Evolutionary conservation across 2,797 vertebrate species (phyloP).

Genomic region (Sciurus carolinensis): DNA sequence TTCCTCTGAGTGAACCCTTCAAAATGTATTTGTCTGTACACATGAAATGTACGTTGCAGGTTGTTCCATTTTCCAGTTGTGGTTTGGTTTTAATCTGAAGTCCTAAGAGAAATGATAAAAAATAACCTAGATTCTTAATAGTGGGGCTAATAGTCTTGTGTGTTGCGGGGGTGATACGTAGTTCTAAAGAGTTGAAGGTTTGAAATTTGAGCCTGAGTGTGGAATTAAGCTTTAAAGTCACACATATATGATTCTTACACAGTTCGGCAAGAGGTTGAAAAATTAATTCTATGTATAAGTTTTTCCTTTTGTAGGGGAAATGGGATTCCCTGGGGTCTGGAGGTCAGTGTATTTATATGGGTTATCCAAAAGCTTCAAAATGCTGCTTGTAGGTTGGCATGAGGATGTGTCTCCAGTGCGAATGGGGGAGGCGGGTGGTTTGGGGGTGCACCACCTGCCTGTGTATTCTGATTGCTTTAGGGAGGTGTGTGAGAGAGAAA

Average conservation of each 20-base stretch:
- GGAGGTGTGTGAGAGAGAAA: not conserved
- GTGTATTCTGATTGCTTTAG: not conserved
- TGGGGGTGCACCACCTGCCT: accelerated
- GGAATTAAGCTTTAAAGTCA: slow-evolving; percentile 40
- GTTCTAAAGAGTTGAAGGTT: slow-evolving; percentile 57
- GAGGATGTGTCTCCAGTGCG: not conserved
- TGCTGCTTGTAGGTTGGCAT: not conserved
- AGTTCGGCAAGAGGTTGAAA: not conserved
- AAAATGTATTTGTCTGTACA: not conserved
- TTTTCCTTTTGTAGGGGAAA: not conserved
- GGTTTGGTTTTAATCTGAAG: slow-evolving; percentile 65
- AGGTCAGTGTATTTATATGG: not conserved
- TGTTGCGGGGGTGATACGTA: not conserved
- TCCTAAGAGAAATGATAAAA: slow-evolving; percentile 35
- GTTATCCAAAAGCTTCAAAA: not conserved
- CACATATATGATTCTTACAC: not conserved
- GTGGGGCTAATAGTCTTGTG: not conserved
- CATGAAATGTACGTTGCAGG: not conserved
- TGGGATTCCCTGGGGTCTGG: not conserved
- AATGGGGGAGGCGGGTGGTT: not conserved
- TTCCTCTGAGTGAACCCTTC: slow-evolving; percentile 21
- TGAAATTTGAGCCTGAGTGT: slow-evolving; percentile 15
- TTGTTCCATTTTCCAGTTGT: slow-evolving; percentile 13
- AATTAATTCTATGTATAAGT: not conserved
- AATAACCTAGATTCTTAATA: slow-evolving; percentile 43